Evolutionary conservation across 2,888 invertebrate species (phyloP).

Genomic region (Rhyacophila evoluta): DNA sequence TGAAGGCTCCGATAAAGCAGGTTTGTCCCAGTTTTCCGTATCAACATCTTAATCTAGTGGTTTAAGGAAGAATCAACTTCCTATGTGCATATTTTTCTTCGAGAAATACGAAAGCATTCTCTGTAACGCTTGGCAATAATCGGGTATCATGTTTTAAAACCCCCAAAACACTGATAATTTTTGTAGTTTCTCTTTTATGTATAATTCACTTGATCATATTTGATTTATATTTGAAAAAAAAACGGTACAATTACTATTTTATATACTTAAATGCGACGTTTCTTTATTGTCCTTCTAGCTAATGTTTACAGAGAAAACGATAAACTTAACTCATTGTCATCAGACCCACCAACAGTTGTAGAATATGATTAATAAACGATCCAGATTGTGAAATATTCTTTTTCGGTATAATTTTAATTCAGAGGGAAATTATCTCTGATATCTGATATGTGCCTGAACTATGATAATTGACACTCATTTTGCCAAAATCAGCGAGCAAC

Average conservation of each 20-base stretch:
- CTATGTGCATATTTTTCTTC: neutral
- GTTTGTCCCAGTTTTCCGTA: neutral
- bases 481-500: no score
- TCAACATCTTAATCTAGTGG: neutral
- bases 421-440: no score
- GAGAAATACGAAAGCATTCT: neutral
- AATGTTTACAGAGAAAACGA: neutral
- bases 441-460: no score
- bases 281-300: neutral
- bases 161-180: neutral
- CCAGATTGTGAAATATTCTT: no score
- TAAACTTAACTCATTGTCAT: no score
- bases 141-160: neutral
- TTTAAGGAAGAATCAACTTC: neutral
- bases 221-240: neutral
- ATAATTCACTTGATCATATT: neutral
- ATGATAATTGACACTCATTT: no score
- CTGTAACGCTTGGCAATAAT: neutral
- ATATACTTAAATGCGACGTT: neutral
- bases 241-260: neutral
- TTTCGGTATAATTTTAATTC: no score
- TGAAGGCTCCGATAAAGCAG: slow-evolving; percentile 35
- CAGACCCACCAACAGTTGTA: no score
- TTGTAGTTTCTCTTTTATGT: neutral
- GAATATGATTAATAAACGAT: no score